Evolutionary conservation across 2,888 invertebrate genomes (phyloP), one percentile per base, ranked within the genome.

Genomic region (Chrysolina americana): DNA sequence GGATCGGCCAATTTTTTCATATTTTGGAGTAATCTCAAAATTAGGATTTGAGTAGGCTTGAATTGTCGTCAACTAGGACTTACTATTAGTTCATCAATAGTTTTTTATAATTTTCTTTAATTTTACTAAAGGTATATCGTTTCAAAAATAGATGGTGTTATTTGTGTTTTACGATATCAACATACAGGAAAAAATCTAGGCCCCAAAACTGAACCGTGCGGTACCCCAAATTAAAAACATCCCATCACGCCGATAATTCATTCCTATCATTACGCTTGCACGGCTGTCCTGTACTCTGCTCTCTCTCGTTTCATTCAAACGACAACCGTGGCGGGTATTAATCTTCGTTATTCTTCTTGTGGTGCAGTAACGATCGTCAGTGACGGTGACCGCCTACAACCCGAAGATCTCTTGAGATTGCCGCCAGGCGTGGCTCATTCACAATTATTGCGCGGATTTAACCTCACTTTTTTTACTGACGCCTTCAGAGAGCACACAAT

Each of bases 391-490:
- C 72, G 64, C 68, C 72, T 68, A 68, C 68, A 53, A 62, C 50
- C 50, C 41, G 63, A 28, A 73, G 65, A 65, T 44, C 62, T 64
- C 72, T 73, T 73, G 36, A 68, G 41, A 56, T 64, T 23, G 65
- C 74, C 68, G 70, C 70, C 56, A 17, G 82, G 81, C 78, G 81
- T 81, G 81, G 81, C 73, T 63, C 78, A 73, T 80, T 78, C 79
- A 79, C 81, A 82, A 81, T 81, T 74, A 79, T 78, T 76, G 79
- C 80, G 78, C 70, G 78, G 76, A 80, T 76, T 75, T 78, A 78
- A 76, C 78, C 74, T 72, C 72, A 72, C 72, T 70, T 72, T 68
- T 72, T 56, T 59, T 59, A 66, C 23, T 28, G 66, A 66, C 66
- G 66, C 53, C 66, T 68, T 76, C 73, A 65, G 68, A 47, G 65